A percentile compares a stretch with the other conserved stretches of the same genome.
Evolutionary conservation across 2,888 invertebrate species (phyloP).

Genomic region (Lomographa bimaculata): DNA sequence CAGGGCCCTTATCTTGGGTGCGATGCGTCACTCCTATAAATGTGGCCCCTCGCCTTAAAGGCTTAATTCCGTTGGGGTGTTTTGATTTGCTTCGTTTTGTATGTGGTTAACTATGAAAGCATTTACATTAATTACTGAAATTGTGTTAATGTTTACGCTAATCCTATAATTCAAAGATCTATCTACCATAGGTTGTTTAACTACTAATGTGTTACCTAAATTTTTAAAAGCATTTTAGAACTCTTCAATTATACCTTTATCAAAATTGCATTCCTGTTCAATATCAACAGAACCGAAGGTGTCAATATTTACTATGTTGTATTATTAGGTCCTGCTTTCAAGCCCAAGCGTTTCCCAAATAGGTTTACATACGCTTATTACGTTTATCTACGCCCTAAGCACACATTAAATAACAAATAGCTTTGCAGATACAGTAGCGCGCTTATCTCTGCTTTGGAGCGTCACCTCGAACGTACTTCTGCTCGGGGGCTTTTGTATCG

Average conservation of each 20-base stretch:
- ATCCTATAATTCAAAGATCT: no score
- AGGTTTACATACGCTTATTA: conserved; percentile 10
- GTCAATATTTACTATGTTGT: no score
- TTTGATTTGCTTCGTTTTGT: conserved; percentile 28
- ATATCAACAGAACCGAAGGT: no score
- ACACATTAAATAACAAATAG: conserved; percentile 63
- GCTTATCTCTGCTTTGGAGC: conserved; percentile 45
- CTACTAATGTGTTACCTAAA: no score
- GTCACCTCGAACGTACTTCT: conserved; percentile 26
- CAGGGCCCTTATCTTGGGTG: conserved; percentile 51
- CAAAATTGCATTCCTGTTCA: no score
- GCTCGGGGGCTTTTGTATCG: conserved; percentile 26
- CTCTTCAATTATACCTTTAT: no score
- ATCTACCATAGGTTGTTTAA: no score
- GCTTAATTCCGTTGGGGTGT: conserved; percentile 49
- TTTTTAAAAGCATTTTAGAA: no score
- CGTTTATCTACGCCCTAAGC: conserved; percentile 19
- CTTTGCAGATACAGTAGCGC: conserved; percentile 41
- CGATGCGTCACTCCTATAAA: conserved; percentile 45
- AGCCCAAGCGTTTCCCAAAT: conserved; percentile 1
- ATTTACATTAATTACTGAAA: conserved; percentile 14
- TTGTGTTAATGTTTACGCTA: background rate
- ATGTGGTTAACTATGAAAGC: conserved; percentile 22
- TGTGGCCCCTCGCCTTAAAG: conserved; percentile 47
- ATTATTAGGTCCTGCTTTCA: no score